phyloP scores from a whole-genome alignment of 2,888 invertebrate species.

The Cenopis cana region DNA sequence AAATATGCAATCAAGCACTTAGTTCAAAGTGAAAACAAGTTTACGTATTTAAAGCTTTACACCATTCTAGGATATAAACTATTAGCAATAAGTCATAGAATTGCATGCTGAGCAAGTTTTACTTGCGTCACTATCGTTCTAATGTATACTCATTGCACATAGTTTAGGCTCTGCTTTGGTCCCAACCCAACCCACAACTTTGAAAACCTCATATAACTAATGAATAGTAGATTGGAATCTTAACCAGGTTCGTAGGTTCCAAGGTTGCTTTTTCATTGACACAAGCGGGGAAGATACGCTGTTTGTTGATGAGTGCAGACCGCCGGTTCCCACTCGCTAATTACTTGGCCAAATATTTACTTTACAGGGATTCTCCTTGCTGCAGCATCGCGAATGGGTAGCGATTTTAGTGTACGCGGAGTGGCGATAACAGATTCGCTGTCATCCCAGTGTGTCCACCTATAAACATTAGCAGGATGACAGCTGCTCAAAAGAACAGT shows the following conservation, averaged over 20 bases:
- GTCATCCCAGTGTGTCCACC: no score
- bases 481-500: no score
- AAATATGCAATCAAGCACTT: neutral
- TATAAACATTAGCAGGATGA: no score
- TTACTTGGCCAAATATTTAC: constrained; percentile 79
- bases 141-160: constrained; percentile 1
- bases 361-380: constrained; percentile 63
- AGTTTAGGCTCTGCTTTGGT: constrained; percentile 2
- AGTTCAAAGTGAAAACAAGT: neutral
- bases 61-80: neutral
- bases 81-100: neutral
- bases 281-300: neutral
- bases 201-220: neutral
- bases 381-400: constrained; percentile 39
- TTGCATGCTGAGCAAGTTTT: neutral
- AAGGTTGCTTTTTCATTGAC: neutral
- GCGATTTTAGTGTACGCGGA: neutral
- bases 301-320: constrained; percentile 13
- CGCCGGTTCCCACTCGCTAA: constrained; percentile 64
- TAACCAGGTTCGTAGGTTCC: no score
- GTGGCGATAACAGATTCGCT: neutral
- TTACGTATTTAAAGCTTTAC: neutral
- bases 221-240: neutral
- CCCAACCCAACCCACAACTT: neutral
- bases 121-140: neutral